A percentile compares a stretch with the other conserved stretches of the same genome.
Evolutionary conservation across 1,140 invertebrate genomes (phyloP).

Genomic region (Drosophila repletoides): DNA sequence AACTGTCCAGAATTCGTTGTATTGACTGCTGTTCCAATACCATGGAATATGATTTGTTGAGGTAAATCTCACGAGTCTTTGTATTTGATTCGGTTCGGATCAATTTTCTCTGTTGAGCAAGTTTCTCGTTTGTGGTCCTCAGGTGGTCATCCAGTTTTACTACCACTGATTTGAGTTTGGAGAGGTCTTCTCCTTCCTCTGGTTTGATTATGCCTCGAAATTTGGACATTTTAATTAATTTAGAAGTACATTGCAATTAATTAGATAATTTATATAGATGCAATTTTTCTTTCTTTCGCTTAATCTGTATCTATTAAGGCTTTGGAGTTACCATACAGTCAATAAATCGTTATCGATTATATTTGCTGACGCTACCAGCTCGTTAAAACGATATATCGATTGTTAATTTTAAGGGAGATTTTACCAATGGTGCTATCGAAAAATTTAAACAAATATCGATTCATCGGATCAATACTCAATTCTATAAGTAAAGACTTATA

Average conservation of each 20-base stretch:
- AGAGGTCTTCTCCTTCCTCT: background rate
- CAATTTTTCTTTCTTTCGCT: background rate
- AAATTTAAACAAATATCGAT: no score
- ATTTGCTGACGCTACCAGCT: background rate
- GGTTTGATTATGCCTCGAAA: background rate
- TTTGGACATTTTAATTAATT: background rate
- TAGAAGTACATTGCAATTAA: no score
- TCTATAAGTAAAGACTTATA: no score
- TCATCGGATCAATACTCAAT: no score
- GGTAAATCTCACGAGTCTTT: background rate
- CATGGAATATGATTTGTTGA: conserved; percentile 3
- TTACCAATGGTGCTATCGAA: conserved; percentile 7
- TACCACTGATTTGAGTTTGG: background rate
- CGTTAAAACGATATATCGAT: conserved; percentile 21
- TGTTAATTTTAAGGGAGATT: background rate
- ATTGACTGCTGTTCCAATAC: conserved; percentile 21
- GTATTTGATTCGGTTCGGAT: conserved; percentile 6
- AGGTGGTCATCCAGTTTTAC: conserved; percentile 3
- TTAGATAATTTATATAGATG: background rate
- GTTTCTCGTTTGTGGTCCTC: conserved; percentile 5
- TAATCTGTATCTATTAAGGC: background rate
- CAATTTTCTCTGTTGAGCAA: background rate
- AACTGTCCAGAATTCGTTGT: conserved; percentile 8
- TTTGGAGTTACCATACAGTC: background rate
- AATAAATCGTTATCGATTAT: conserved; percentile 10